phyloP scores from a whole-genome alignment of 2,797 vertebrate genomes.

The Philypnodon macrostomus region DNA sequence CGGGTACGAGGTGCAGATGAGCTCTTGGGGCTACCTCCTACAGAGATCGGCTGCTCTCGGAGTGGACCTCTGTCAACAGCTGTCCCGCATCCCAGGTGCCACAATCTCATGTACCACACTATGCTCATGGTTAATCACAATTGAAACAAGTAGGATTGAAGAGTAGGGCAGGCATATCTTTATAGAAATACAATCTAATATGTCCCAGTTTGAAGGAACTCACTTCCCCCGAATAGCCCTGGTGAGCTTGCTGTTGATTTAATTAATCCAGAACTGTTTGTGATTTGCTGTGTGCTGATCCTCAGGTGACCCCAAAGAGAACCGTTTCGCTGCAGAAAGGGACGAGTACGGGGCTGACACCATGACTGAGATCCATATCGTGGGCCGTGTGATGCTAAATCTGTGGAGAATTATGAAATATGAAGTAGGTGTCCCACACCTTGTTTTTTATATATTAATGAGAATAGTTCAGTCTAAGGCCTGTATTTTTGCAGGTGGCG shows the following conservation, averaged over 20 bases:
- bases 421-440: conserved; percentile 78
- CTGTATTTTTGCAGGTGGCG: conserved; percentile 75
- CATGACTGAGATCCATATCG: conserved; percentile 93
- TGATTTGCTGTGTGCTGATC: conserved; percentile 31
- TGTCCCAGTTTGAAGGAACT: too few relatives aligned
- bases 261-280: too few relatives aligned
- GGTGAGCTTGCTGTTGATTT: too few relatives aligned
- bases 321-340: conserved; percentile 85
- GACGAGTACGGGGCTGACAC: conserved; percentile 92
- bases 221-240: too few relatives aligned
- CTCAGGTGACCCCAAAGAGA: conserved; percentile 89
- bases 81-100: conserved; percentile 93
- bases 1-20: conserved; percentile 98
- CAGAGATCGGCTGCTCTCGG: conserved; percentile 87
- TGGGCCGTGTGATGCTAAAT: conserved; percentile 90
- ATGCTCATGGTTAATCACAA: too few relatives aligned
- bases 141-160: too few relatives aligned
- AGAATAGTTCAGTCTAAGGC: background rate
- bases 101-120: background rate
- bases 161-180: too few relatives aligned
- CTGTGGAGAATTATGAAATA: conserved; percentile 97
- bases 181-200: too few relatives aligned
- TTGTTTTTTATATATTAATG: background rate
- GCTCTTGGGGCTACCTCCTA: conserved; percentile 95
- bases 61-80: conserved; percentile 89